phyloP scores from a whole-genome alignment of 2,797 vertebrate species.

The Caiman crocodilus region DNA sequence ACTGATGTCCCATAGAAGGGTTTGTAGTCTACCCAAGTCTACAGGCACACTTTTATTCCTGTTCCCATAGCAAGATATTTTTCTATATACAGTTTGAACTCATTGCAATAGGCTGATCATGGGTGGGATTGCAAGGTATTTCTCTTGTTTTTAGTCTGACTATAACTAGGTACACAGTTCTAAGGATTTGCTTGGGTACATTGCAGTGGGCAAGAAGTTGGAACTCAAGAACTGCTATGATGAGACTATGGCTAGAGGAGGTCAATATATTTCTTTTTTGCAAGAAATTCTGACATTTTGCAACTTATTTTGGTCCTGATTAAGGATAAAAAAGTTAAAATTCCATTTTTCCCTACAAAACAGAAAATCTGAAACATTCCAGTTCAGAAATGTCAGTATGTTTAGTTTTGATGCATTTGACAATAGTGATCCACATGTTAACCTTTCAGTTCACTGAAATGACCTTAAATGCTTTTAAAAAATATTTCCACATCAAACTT shows the following conservation, averaged over 20 bases:
- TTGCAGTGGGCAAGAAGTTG: not conserved
- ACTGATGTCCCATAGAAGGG: not conserved
- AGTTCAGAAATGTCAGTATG: not conserved
- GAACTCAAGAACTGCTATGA: not conserved
- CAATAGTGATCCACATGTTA: too few species aligned
- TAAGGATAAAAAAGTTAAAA: not conserved
- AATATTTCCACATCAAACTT: too few species aligned
- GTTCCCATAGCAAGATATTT: not conserved
- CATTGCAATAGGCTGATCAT: not conserved
- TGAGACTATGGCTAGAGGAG: not conserved
- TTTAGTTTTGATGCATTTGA: not conserved
- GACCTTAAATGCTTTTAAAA: not conserved
- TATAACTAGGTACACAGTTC: not conserved
- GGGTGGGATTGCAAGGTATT: not conserved
- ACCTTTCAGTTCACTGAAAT: not conserved
- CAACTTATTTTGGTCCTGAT: not conserved
- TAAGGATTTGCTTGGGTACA: not conserved
- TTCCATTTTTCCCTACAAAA: not conserved
- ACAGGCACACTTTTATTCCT: not conserved
- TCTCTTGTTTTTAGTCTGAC: constrained; percentile 6
- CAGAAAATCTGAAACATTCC: not conserved
- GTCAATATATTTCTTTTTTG: not conserved
- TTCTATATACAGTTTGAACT: not conserved
- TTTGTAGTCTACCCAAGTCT: not conserved
- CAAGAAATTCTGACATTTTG: not conserved